Percentiles rank a stretch among this genome's conserved stretches.
phyloP scores from a whole-genome alignment of 2,888 invertebrate species.

The Drosophila prolongata region DNA sequence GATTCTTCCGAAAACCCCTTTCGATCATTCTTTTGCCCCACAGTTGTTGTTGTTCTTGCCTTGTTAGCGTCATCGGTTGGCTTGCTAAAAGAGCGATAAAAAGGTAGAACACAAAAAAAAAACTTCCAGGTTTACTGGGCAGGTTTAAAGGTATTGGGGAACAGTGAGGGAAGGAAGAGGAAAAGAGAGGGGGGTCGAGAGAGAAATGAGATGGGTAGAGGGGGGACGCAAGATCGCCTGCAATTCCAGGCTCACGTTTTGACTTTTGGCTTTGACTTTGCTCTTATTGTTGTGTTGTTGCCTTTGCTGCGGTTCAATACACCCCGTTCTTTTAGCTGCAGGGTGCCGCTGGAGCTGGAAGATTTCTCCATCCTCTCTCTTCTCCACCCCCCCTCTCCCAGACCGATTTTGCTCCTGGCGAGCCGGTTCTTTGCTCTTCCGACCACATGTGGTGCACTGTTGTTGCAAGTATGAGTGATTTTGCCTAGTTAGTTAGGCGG shows the following conservation, averaged over 20 bases:
- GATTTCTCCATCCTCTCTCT: constrained; percentile 29
- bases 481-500: constrained; percentile 71
- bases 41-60: constrained; percentile 33
- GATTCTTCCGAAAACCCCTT: constrained; percentile 19
- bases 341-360: constrained; percentile 64
- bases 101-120: constrained; percentile 33
- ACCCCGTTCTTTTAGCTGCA: constrained; percentile 73
- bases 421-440: constrained; percentile 42
- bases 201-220: not conserved
- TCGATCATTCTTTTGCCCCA: constrained; percentile 20
- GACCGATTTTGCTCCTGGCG: constrained; percentile 16
- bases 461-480: constrained; percentile 69
- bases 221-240: constrained; percentile 35
- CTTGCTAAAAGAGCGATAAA: constrained; percentile 77
- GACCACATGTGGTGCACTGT: constrained; percentile 69
- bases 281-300: constrained; percentile 28
- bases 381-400: not conserved
- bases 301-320: constrained; percentile 66
- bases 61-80: constrained; percentile 73
- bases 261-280: constrained; percentile 73
- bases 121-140: constrained; percentile 39
- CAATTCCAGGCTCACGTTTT: constrained; percentile 75
- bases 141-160: constrained; percentile 32
- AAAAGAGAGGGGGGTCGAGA: too few relatives aligned
- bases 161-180: not conserved